Percentiles rank a stretch among this genome's conserved stretches.
phyloP scores from a whole-genome alignment of 2,888 invertebrate species.

The Mongoloraphidia duomilia region DNA sequence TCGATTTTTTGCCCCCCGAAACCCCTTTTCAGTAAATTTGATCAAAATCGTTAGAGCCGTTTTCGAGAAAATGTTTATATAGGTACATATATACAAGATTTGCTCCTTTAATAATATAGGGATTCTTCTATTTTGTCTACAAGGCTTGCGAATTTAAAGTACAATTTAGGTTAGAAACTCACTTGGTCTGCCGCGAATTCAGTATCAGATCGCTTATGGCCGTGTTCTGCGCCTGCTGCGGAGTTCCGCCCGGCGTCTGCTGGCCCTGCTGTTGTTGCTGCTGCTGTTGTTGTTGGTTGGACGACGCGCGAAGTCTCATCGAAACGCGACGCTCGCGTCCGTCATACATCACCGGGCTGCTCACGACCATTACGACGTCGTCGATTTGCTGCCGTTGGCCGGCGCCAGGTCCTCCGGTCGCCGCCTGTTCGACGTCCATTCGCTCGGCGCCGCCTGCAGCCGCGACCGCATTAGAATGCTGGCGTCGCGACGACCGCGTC shows the following conservation, averaged over 20 bases:
- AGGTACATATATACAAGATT: too few relatives aligned
- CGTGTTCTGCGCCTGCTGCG: constrained; percentile 27
- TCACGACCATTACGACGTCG: constrained; percentile 6
- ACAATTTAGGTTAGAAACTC: constrained; percentile 22
- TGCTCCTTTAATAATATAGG: too few relatives aligned
- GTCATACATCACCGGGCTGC: constrained; percentile 24
- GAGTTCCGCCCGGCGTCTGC: constrained; percentile 12
- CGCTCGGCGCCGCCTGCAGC: constrained; percentile 30
- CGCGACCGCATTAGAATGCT: constrained; percentile 30
- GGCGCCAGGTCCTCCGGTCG: constrained; percentile 19
- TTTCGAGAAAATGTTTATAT: too few relatives aligned
- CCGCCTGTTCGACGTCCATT: constrained; percentile 35
- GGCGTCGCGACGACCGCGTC: constrained; percentile 14
- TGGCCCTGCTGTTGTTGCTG: background rate
- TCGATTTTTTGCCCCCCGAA: too few relatives aligned
- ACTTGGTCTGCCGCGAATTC: constrained; percentile 34
- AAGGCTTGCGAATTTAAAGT: background rate
- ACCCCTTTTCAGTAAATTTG: too few relatives aligned
- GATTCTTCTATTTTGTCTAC: background rate
- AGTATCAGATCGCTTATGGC: constrained; percentile 30
- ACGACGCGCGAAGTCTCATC: constrained; percentile 23
- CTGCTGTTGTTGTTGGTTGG: constrained; percentile 1
- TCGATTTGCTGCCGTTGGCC: constrained; percentile 12
- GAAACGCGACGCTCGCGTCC: constrained; percentile 28
- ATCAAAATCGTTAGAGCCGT: too few relatives aligned